Conservation (phyloP, 2,113 vertebrate genomes). For the Datnioides undecimradiatus region DNA sequence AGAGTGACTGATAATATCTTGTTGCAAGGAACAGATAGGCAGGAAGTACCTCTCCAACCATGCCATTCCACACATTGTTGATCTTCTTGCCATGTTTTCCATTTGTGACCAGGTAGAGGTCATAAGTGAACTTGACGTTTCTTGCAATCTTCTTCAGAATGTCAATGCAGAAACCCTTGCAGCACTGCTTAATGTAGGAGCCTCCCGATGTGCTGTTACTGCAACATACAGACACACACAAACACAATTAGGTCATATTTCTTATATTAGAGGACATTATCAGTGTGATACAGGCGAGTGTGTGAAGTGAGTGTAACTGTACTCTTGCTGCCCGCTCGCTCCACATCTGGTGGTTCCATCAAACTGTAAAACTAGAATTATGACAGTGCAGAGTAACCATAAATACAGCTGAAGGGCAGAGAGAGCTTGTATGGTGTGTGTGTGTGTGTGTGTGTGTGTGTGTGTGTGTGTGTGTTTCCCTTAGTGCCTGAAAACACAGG, state of each 20-base stretch:
- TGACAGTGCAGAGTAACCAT: constrained; percentile 55
- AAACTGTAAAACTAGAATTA: constrained; percentile 71
- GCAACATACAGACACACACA: constrained; percentile 71
- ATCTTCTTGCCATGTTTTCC: constrained; percentile 99
- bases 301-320: constrained; percentile 16
- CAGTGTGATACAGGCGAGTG: constrained; percentile 8
- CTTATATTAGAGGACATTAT: constrained; percentile 33
- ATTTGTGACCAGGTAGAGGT: constrained; percentile 97
- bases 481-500: constrained; percentile 71
- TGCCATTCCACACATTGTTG: constrained; percentile 98
- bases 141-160: constrained; percentile 97
- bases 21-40: too few relatives aligned
- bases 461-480: constrained; percentile 49
- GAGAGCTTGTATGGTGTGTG: constrained; percentile 40
- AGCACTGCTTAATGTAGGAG: constrained; percentile 95
- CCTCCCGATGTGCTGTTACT: constrained; percentile 94
- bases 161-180: constrained; percentile 99
- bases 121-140: constrained; percentile 97
- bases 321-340: constrained; percentile 4
- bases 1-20: background rate
- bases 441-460: constrained; percentile 37
- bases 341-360: constrained; percentile 71
- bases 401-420: constrained; percentile 63
- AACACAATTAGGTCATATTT: constrained; percentile 24
- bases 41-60: constrained; percentile 94